These are phyloP conservation scores for Taurulus bubalis DNA, from an alignment of 2,113 vertebrate species.

Conservation along the genomic window DNA sequence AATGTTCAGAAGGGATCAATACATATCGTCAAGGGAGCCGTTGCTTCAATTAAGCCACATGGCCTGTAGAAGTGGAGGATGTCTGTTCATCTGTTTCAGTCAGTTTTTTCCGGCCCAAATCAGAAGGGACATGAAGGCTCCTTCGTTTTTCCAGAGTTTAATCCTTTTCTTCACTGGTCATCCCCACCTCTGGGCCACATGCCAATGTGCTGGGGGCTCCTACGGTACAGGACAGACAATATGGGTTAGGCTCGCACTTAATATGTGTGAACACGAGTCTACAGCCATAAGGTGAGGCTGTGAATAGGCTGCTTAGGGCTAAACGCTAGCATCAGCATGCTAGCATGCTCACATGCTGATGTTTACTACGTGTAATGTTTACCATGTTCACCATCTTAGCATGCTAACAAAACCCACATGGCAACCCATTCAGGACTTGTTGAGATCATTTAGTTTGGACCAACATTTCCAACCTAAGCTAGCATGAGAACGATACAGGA, in stretches of 20 bases:
- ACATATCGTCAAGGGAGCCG: constrained; percentile 58
- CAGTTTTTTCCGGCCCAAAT: constrained; percentile 50
- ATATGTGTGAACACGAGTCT: constrained; percentile 10
- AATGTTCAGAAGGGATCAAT: constrained; percentile 71
- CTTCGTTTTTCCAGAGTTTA: constrained; percentile 58
- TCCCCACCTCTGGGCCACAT: constrained; percentile 47
- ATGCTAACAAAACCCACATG: neutral
- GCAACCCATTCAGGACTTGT: neutral
- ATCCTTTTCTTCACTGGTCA: constrained; percentile 65
- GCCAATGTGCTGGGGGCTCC: constrained; percentile 68
- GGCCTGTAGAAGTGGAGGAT: constrained; percentile 44
- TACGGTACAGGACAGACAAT: constrained; percentile 54
- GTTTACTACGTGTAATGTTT: neutral
- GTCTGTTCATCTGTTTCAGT: constrained; percentile 58
- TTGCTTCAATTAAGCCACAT: constrained; percentile 59
- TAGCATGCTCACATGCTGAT: neutral
- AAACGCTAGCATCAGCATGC: neutral
- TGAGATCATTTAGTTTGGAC: neutral
- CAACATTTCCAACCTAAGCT: neutral
- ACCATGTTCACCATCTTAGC: neutral
- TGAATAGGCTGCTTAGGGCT: too few relatives aligned
- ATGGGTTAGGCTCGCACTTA: constrained; percentile 31
- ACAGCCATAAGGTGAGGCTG: neutral
- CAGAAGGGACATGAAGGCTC: constrained; percentile 60
- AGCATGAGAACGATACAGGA: neutral